A percentile compares a stretch with the other conserved stretches of the same genome.
Conservation (phyloP, 1,140 invertebrate species). For the Leptoteleia sp. region DNA sequence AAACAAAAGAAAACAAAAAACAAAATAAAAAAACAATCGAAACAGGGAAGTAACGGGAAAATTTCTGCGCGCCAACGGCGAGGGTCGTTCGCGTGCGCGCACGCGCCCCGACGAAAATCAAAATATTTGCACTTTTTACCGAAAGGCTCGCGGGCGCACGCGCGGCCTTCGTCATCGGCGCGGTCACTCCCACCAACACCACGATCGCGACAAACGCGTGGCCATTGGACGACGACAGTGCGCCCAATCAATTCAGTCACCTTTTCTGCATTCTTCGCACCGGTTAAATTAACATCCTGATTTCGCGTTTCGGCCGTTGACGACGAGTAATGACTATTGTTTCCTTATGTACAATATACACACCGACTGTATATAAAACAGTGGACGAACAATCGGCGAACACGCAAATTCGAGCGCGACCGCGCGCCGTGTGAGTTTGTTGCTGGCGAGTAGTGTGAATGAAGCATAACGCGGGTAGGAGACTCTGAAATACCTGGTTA, state of each 20-base stretch:
- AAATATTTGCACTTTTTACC: constrained; percentile 64
- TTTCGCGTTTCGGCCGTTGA: constrained; percentile 76
- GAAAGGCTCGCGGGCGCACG: constrained; percentile 22
- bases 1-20: too few relatives aligned
- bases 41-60: too few relatives aligned
- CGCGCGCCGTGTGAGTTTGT: constrained; percentile 68
- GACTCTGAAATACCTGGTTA: constrained; percentile 75
- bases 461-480: constrained; percentile 82
- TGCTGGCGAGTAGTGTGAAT: constrained; percentile 78
- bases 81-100: constrained; percentile 6
- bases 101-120: constrained; percentile 52
- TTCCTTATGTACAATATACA: constrained; percentile 31
- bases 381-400: constrained; percentile 46
- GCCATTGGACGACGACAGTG: constrained; percentile 34
- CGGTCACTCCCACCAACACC: background rate
- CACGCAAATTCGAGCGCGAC: constrained; percentile 32
- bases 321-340: constrained; percentile 48
- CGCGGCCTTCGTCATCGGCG: constrained; percentile 27
- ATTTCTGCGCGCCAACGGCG: constrained; percentile 17
- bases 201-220: constrained; percentile 15
- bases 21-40: too few relatives aligned
- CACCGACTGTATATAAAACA: constrained; percentile 64
- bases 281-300: constrained; percentile 80
- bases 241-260: constrained; percentile 32
- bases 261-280: constrained; percentile 60